These are phyloP conservation scores for Myotis daubentonii DNA, from an alignment of 2,797 vertebrate genomes.

Conservation along the genomic window DNA sequence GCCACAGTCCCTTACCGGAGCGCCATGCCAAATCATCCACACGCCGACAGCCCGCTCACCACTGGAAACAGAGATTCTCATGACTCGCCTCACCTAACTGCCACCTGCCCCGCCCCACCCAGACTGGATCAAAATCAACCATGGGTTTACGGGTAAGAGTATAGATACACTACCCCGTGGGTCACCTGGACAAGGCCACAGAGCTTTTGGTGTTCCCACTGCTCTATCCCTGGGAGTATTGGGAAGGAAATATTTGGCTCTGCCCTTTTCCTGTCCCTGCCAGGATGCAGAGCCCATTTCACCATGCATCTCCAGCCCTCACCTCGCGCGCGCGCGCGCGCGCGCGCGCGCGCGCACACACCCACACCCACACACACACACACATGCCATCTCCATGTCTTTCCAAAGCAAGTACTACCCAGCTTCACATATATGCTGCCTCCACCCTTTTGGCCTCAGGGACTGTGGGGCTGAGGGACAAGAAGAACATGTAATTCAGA, in stretches of 20 bases:
- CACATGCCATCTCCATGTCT: neutral
- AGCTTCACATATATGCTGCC: neutral
- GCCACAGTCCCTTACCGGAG: slow-evolving; percentile 61
- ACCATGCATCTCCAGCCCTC: neutral
- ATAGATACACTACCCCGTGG: neutral
- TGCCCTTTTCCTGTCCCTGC: neutral
- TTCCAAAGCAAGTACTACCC: neutral
- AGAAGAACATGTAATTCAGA: neutral
- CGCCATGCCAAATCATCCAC: neutral
- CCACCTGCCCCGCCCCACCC: accelerated
- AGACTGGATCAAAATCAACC: neutral
- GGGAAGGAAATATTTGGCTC: neutral
- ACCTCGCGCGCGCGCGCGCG: too few species aligned
- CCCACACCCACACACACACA: neutral
- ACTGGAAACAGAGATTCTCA: neutral
- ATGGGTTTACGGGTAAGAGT: neutral
- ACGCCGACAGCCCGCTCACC: neutral
- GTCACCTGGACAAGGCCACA: neutral
- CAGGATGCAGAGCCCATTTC: neutral
- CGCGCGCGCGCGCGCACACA: too few species aligned
- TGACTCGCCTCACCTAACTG: neutral
- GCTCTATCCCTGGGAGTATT: neutral
- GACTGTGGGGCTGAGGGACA: neutral
- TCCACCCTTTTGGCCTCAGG: neutral
- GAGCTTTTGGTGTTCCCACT: neutral